phyloP scores from a whole-genome alignment of 2,113 vertebrate species.

The Sinocyclocheilus maitianheensis region DNA sequence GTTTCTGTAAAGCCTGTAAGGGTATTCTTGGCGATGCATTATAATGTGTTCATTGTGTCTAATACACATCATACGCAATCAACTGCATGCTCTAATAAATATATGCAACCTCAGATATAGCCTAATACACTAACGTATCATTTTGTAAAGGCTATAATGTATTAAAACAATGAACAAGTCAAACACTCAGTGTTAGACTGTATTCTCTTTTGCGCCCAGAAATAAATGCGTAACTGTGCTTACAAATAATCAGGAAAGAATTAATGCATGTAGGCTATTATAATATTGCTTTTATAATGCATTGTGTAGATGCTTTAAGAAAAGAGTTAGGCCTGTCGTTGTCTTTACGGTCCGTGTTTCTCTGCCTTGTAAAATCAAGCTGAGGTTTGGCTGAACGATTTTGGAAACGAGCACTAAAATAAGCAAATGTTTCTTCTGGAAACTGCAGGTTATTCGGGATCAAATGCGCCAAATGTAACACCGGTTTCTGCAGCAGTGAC shows the following conservation, averaged over 20 bases:
- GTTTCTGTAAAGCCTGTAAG: background rate
- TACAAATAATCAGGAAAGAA: background rate
- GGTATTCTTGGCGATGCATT: background rate
- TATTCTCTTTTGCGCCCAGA: background rate
- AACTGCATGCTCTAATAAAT: background rate
- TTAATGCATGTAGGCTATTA: background rate
- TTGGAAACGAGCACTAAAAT: conserved; percentile 1
- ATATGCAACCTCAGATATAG: background rate
- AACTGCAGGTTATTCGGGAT: conserved; percentile 90
- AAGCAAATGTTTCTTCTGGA: conserved; percentile 43
- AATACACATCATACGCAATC: background rate
- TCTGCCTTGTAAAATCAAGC: background rate
- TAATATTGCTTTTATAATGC: background rate
- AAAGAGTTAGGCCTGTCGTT: background rate
- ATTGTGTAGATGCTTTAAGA: background rate
- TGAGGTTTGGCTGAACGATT: background rate
- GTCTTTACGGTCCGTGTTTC: background rate
- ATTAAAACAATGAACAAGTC: background rate
- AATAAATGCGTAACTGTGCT: background rate
- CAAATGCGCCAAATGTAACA: conserved; percentile 92
- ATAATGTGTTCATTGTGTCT: background rate
- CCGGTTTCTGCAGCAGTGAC: conserved; percentile 92
- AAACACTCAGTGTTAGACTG: background rate
- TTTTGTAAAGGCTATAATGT: background rate
- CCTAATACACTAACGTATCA: background rate